Conservation (phyloP, 2,797 vertebrate species). For the Sebastes itinus region DNA sequence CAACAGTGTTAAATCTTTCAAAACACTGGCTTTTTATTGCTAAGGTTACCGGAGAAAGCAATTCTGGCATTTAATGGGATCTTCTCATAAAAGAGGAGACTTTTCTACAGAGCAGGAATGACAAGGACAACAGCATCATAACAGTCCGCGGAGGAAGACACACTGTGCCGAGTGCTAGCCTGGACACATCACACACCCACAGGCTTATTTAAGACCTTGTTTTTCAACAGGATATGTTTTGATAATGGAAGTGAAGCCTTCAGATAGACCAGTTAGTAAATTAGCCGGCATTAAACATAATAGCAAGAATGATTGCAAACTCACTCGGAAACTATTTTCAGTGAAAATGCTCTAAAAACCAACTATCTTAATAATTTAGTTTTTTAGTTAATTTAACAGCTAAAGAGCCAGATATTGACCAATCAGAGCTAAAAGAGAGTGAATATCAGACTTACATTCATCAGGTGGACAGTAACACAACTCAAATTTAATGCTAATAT, state of each 20-base stretch:
- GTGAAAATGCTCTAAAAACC: background rate
- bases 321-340: background rate
- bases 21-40: background rate
- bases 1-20: background rate
- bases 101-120: background rate
- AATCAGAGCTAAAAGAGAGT: background rate
- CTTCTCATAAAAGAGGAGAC: background rate
- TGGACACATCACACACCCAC: background rate
- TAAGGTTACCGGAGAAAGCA: background rate
- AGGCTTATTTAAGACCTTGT: background rate
- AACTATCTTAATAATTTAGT: background rate
- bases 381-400: too few species aligned
- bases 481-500: background rate
- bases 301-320: background rate
- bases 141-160: background rate
- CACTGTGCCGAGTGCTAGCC: background rate
- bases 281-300: background rate
- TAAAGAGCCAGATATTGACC: background rate
- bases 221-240: background rate
- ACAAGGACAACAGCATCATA: background rate
- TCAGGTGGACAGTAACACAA: too few species aligned
- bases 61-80: background rate
- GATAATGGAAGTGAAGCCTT: background rate
- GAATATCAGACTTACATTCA: background rate
- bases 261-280: background rate